Conservation (phyloP, 2,888 invertebrate species). For the Lacanobia wlatinum region DNA sequence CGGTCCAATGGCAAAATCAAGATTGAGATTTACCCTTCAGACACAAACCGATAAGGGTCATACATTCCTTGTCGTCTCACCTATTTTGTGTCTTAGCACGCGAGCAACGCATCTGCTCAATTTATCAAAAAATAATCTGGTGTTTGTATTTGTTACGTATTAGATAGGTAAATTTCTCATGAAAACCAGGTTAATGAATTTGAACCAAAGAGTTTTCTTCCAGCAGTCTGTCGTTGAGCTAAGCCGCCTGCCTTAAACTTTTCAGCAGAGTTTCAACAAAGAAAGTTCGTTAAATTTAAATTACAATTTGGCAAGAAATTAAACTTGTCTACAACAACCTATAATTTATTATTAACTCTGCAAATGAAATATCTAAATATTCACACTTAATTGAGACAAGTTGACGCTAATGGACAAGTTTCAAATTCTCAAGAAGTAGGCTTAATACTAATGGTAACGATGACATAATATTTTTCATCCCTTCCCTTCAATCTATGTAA, state of each 20-base stretch:
- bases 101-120: no score
- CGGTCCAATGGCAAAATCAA: no score
- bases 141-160: no score
- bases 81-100: no score
- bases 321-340: not conserved
- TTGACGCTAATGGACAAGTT: constrained; percentile 6
- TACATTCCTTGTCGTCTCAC: no score
- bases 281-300: constrained; percentile 37
- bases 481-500: not conserved
- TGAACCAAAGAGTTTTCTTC: not conserved
- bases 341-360: constrained; percentile 14
- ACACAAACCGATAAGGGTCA: no score
- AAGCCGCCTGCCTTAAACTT: constrained; percentile 19
- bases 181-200: not conserved
- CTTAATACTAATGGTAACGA: constrained; percentile 9
- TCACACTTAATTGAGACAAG: not conserved
- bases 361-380: constrained; percentile 1
- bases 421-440: not conserved
- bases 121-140: no score
- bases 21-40: no score
- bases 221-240: constrained; percentile 4
- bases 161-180: no score
- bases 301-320: constrained; percentile 33
- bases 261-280: constrained; percentile 16
- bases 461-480: constrained; percentile 10